A percentile compares a stretch with the other conserved stretches of the same genome.
These are phyloP conservation scores for Saguinus oedipus DNA, from an alignment of 2,797 vertebrate genomes.

Conservation along the genomic window DNA sequence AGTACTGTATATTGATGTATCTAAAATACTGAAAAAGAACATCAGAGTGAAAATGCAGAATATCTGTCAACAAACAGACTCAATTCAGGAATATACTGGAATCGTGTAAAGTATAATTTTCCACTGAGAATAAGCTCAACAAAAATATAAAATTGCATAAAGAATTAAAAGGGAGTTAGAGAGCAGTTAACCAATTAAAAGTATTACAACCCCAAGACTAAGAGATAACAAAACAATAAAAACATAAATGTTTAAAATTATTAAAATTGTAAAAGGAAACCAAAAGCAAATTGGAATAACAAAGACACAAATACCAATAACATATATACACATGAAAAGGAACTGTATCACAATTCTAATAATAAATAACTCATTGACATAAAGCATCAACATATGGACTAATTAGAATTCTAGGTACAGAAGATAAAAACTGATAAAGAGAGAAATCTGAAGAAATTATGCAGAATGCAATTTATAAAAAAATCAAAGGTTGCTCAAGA, in stretches of 20 bases:
- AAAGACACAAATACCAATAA: no score
- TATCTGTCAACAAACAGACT: background rate
- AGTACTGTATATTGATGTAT: background rate
- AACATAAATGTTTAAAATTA: background rate
- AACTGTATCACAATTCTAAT: no score
- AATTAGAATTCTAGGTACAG: no score
- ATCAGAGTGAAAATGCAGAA: background rate
- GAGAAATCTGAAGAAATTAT: no score
- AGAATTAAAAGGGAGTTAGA: background rate
- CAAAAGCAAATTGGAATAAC: background rate
- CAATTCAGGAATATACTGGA: background rate
- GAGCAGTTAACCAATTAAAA: background rate
- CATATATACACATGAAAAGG: no score
- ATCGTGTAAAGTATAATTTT: background rate
- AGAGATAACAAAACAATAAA: background rate
- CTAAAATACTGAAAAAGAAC: background rate
- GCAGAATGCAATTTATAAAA: no score
- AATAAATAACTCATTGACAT: no score
- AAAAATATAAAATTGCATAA: background rate
- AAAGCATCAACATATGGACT: no score
- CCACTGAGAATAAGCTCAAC: background rate
- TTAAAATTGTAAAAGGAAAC: background rate
- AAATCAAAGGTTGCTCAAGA: no score
- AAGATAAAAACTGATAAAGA: no score
- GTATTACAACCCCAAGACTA: background rate